Conservation (phyloP, 2,797 vertebrate species). For the Paramormyrops hopkinsi region DNA sequence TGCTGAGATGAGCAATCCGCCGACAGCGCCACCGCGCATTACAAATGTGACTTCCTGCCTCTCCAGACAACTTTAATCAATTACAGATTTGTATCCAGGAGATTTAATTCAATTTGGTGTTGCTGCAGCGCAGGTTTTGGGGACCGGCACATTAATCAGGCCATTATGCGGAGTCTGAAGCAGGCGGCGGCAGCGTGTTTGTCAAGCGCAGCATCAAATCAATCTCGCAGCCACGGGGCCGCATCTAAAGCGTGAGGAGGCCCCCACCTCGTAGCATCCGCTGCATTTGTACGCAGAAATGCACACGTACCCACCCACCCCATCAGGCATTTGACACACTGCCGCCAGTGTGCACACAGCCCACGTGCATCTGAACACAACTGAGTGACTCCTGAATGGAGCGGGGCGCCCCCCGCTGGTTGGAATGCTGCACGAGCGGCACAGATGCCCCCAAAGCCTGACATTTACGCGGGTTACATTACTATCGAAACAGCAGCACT, state of each 20-base stretch:
- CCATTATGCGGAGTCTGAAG: slow-evolving; percentile 57
- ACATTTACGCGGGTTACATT: not conserved
- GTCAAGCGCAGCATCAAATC: slow-evolving; percentile 57
- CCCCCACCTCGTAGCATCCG: slow-evolving; percentile 18
- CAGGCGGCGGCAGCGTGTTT: slow-evolving; percentile 46
- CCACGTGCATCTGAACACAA: not conserved
- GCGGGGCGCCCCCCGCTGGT: not conserved
- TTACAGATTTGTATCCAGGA: slow-evolving; percentile 63
- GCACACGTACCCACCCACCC: not conserved
- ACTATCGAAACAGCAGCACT: not conserved
- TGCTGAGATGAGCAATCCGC: slow-evolving; percentile 30
- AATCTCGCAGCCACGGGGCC: slow-evolving; percentile 44
- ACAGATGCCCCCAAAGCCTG: not conserved
- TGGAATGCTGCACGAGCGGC: not conserved
- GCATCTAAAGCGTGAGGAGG: slow-evolving; percentile 4
- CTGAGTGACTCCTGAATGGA: not conserved
- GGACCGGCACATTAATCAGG: slow-evolving; percentile 58
- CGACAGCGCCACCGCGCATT: slow-evolving; percentile 36
- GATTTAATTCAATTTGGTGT: slow-evolving; percentile 64
- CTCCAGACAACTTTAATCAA: slow-evolving; percentile 60
- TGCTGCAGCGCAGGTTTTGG: slow-evolving; percentile 54
- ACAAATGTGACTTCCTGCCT: slow-evolving; percentile 48
- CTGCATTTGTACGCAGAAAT: not conserved
- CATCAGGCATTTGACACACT: not conserved
- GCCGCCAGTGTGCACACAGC: not conserved